phyloP scores from a whole-genome alignment of 2,113 vertebrate species.

The Epinephelus fuscoguttatus region DNA sequence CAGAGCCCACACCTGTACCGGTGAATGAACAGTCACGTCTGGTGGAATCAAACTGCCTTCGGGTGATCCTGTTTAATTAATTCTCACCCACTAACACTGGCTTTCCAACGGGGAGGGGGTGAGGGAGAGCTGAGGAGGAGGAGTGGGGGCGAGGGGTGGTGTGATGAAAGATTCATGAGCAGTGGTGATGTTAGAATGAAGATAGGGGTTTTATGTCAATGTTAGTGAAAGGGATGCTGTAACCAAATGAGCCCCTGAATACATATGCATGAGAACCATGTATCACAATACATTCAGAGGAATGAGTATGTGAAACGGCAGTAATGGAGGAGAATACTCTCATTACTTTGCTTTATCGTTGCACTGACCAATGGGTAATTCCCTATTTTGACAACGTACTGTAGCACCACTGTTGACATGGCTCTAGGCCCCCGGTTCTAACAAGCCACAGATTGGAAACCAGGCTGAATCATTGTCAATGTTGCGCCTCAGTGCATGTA shows the following conservation, averaged over 20 bases:
- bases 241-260: conserved; percentile 27
- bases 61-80: conserved; percentile 71
- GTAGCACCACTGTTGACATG: conserved; percentile 19
- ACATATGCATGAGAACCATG: conserved; percentile 35
- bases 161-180: conserved; percentile 78
- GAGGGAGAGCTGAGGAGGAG: conserved; percentile 25
- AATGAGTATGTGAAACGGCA: background rate
- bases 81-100: conserved; percentile 65
- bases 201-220: conserved; percentile 54
- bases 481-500: conserved; percentile 44
- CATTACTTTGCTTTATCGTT: conserved; percentile 7
- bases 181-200: conserved; percentile 59
- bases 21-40: conserved; percentile 55
- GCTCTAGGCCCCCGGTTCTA: conserved; percentile 52
- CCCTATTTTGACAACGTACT: conserved; percentile 35
- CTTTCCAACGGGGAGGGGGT: conserved; percentile 42
- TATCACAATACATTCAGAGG: conserved; percentile 6
- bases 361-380: conserved; percentile 25
- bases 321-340: background rate
- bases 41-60: conserved; percentile 54
- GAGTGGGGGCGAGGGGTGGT: background rate
- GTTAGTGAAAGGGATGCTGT: conserved; percentile 50
- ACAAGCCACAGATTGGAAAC: conserved; percentile 56
- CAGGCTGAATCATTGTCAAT: conserved; percentile 34
- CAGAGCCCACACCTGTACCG: conserved; percentile 43